Evolutionary conservation across 2,113 vertebrate species (phyloP).

Genomic region (Cyprinodon variegatus): DNA sequence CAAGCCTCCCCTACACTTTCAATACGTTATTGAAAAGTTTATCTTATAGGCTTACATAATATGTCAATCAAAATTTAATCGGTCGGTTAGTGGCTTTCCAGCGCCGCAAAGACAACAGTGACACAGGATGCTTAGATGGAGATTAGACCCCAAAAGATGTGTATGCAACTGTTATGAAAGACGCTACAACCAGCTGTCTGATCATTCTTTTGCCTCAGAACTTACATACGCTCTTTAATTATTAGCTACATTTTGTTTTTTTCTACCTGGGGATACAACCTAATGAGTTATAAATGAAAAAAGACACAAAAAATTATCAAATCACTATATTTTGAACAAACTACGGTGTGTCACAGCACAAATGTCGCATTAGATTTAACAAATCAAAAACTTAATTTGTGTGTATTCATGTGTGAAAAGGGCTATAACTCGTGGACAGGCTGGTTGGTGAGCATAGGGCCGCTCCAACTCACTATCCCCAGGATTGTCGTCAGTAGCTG

Average conservation of each 20-base stretch:
- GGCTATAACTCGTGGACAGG: conserved; percentile 34
- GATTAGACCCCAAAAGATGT: neutral
- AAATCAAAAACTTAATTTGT: neutral
- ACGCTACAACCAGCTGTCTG: neutral
- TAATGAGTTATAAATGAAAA: neutral
- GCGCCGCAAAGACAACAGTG: neutral
- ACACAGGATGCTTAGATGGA: neutral
- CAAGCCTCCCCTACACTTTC: too few relatives aligned
- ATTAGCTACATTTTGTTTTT: neutral
- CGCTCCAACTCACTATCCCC: conserved; percentile 92
- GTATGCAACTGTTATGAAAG: neutral
- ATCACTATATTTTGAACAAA: too few relatives aligned
- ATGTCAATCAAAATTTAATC: too few relatives aligned
- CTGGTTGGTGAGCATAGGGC: conserved; percentile 55
- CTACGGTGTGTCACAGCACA: neutral
- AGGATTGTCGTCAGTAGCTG: conserved; percentile 87
- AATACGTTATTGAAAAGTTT: too few relatives aligned
- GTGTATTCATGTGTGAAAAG: conserved; percentile 38
- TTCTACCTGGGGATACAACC: neutral
- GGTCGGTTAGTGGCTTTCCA: too few relatives aligned
- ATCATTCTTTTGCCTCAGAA: neutral
- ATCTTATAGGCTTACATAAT: too few relatives aligned
- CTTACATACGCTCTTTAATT: too few relatives aligned
- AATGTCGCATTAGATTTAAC: neutral
- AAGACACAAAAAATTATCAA: too few relatives aligned